Conservation (phyloP, 2,797 vertebrate genomes). For the Siniperca scherzeri region DNA sequence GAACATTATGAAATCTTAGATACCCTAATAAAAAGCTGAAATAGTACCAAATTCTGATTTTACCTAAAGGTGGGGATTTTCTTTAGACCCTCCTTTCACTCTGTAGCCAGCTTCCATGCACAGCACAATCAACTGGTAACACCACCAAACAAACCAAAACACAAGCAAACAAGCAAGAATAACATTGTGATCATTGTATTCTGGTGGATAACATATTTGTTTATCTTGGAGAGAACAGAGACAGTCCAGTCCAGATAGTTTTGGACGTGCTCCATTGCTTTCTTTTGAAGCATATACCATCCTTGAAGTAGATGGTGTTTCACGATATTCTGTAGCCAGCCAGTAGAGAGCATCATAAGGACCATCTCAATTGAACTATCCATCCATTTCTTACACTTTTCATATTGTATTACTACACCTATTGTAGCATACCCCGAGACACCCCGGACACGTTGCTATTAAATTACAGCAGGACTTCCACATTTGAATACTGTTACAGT, state of each 20-base stretch:
- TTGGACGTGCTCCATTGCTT: background rate
- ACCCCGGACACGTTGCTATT: background rate
- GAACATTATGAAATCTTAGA: background rate
- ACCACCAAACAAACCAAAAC: background rate
- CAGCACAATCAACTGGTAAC: background rate
- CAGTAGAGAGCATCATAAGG: conserved; percentile 6
- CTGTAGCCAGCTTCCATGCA: background rate
- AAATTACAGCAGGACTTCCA: background rate
- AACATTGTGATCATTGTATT: background rate
- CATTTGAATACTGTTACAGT: background rate
- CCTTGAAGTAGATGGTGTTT: background rate
- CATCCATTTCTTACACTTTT: background rate
- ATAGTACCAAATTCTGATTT: background rate
- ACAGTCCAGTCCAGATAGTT: background rate
- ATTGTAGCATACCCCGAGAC: background rate
- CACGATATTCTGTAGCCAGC: background rate
- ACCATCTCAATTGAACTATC: background rate
- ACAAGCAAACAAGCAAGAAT: background rate
- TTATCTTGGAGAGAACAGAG: background rate
- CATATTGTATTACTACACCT: background rate
- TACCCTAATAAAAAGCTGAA: background rate
- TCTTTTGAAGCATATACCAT: background rate
- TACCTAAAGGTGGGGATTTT: too few relatives aligned
- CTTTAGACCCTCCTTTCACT: background rate
- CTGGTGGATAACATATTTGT: background rate